Base-by-base conservation (phyloP, 2,888 invertebrate species). In the Philhelius pedissequus region DNA sequence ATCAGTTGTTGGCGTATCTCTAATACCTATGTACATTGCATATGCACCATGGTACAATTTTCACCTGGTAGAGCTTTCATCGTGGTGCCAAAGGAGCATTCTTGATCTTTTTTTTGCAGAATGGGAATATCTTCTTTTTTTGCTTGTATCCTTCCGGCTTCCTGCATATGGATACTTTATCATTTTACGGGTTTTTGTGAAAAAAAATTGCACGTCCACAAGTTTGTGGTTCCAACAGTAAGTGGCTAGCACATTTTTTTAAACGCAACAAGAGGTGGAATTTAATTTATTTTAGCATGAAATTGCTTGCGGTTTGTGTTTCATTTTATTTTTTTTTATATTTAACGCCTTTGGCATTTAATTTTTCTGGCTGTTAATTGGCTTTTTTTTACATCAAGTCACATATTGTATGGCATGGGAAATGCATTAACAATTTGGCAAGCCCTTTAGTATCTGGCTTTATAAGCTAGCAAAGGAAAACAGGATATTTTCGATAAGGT, bases 131-230 rank as follows among this genome's bases (percentile, higher is more conserved):
- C 45, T 11, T 54, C 43, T 32, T 43, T 58, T 40, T 70, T 64
- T 76, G 30, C 5, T 40, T 45, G 58, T 30, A 71, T 76, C 75
- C 68, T 68, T 68, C 60, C 71, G 77, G 68, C 68, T 68, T 68
- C 60, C 71, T 82, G 68, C 82, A 77, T 77, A 48, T 69, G 73
- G 54, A 62, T 68, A 50, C 66, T 66, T 58, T 71, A 71, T 81
- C 62, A 81, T 75, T 81, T 64, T 56, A 81, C 32, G 50, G 62
- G 56, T 58, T 58, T 27, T n/a, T 58, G 40, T n/a, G n/a, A n/a
- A 25, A 43, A 66, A 32, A 52, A 32, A 25, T 71, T 71, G 32
- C 38, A 35, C 58, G 40, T 30, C 50, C 50, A 38, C 50, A 66
- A 18, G 48, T 56, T 60, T 66, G 66, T 45, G 81, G 76, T 66